Conservation (phyloP, 2,888 invertebrate genomes). For the Synanthedon formicaeformis region DNA sequence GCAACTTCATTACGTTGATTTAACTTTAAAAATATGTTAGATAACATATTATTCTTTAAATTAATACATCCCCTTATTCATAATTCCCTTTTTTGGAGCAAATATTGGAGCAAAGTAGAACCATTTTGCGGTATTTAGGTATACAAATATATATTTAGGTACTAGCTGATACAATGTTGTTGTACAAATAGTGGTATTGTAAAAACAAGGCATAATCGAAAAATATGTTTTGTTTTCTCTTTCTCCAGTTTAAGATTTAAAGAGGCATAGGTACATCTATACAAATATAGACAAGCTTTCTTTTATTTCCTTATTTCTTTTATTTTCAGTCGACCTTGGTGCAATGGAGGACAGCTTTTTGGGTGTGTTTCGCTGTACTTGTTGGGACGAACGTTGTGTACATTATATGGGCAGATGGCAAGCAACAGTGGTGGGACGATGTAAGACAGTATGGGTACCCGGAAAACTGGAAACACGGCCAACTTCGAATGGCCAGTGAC, state of each 20-base stretch:
- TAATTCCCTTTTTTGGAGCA: no score
- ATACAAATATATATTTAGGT: no score
- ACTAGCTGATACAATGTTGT: no score
- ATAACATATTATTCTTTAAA: no score
- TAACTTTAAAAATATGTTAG: no score
- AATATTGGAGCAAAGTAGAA: no score
- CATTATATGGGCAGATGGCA: conserved; percentile 75
- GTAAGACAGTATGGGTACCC: conserved; percentile 64
- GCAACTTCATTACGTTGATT: no score
- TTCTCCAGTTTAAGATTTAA: neutral
- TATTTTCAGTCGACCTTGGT: conserved; percentile 65
- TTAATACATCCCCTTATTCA: no score
- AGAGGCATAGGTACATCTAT: conserved; percentile 1
- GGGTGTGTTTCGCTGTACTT: conserved; percentile 77
- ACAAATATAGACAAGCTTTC: neutral
- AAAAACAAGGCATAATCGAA: no score
- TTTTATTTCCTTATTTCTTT: conserved; percentile 5
- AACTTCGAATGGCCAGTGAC: conserved; percentile 29
- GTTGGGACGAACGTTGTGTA: conserved; percentile 75
- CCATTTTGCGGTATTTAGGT: no score
- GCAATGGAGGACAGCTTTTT: conserved; percentile 80
- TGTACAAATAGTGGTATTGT: no score
- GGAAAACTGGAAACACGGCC: conserved; percentile 51
- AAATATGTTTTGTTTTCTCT: no score
- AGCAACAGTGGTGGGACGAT: conserved; percentile 81